Percentiles rank a stretch among this genome's conserved stretches.
These are phyloP conservation scores for Lithodes maja DNA, from an alignment of 2,888 invertebrate genomes.

Conservation along the genomic window DNA sequence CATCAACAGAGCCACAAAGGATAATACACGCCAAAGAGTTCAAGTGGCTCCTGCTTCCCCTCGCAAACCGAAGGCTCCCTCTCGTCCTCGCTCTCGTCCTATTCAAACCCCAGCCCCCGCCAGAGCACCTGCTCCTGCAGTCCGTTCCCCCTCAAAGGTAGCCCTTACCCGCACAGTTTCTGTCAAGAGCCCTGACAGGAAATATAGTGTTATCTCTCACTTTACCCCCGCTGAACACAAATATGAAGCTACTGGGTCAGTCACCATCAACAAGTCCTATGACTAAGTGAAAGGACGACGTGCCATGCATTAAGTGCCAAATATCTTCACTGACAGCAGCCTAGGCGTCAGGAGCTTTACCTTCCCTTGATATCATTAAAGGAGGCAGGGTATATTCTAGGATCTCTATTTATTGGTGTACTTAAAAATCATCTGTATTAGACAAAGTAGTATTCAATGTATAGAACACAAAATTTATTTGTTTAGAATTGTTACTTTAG, in stretches of 20 bases:
- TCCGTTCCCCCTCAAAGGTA: neutral
- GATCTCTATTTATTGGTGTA: too few species aligned
- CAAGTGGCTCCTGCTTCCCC: neutral
- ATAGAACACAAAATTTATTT: too few species aligned
- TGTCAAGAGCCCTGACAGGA: conserved; percentile 35
- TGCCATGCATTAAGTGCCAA: neutral
- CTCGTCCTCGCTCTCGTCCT: too few species aligned
- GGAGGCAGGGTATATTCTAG: neutral
- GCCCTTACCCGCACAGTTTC: conserved; percentile 37
- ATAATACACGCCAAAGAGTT: neutral
- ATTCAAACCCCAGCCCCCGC: neutral
- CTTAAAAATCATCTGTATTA: too few species aligned
- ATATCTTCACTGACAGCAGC: neutral
- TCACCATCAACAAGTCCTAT: conserved; percentile 35
- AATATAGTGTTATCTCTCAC: conserved; percentile 46
- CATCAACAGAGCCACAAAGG: conserved; percentile 40
- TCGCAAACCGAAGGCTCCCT: neutral
- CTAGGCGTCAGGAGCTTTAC: neutral
- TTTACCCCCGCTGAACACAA: conserved; percentile 47
- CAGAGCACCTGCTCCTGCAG: neutral
- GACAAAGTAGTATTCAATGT: too few species aligned
- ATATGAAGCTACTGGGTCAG: conserved; percentile 56
- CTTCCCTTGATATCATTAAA: neutral
- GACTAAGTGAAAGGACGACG: neutral
- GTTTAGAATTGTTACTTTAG: too few species aligned